phyloP scores from a whole-genome alignment of 1,140 invertebrate species.

The Trypoxylus dichotomus region DNA sequence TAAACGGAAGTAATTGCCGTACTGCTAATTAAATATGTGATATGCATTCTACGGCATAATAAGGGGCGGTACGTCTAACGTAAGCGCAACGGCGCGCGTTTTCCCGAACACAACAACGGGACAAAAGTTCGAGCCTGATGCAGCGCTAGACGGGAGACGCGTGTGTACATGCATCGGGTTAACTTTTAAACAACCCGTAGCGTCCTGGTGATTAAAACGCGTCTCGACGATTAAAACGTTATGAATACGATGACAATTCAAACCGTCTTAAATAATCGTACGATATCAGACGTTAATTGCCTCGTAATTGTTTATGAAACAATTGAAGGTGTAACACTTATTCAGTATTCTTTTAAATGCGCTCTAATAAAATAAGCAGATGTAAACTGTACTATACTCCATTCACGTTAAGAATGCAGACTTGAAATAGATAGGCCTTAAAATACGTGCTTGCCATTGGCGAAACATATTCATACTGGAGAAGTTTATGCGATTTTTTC shows the following conservation, averaged over 20 bases:
- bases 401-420: too few species aligned
- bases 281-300: too few species aligned
- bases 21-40: slow-evolving; percentile 16
- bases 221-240: background rate
- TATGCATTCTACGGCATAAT: slow-evolving; percentile 12
- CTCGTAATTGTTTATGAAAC: too few species aligned
- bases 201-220: background rate
- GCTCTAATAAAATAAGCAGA: too few species aligned
- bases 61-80: background rate
- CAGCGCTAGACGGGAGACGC: background rate
- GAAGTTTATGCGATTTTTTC: too few species aligned
- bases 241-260: background rate
- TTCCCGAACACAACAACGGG: slow-evolving; percentile 6
- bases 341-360: too few species aligned
- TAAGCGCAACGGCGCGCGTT: background rate
- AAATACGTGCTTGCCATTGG: too few species aligned
- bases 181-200: background rate
- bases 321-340: too few species aligned
- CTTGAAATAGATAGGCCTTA: too few species aligned
- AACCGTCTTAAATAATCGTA: background rate
- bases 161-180: background rate
- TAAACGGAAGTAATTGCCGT: slow-evolving; percentile 21
- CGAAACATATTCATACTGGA: too few species aligned
- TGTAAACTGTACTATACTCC: too few species aligned
- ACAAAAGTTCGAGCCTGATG: background rate